Conservation (phyloP, 2,888 invertebrate genomes). For the Eupithecia inturbata region DNA sequence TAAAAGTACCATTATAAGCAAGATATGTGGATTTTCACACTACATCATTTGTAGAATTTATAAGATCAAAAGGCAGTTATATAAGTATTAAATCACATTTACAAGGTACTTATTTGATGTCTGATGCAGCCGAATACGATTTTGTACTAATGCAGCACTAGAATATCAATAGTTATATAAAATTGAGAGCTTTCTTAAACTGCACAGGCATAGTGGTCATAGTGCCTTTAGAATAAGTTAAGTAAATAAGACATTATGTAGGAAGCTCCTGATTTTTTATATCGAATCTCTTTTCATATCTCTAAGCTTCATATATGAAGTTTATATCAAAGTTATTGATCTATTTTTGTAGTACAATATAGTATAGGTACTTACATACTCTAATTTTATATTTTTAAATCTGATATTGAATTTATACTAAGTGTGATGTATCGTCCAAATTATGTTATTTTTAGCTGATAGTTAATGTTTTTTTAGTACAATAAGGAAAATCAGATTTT, state of each 20-base stretch:
- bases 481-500: neutral
- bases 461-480: neutral
- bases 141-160: neutral
- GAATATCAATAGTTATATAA: neutral
- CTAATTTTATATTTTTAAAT: neutral
- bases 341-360: neutral
- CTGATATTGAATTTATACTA: neutral
- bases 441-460: neutral
- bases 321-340: neutral
- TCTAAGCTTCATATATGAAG: neutral
- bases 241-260: conserved; percentile 1
- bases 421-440: neutral
- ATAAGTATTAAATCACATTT: neutral
- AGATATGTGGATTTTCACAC: neutral
- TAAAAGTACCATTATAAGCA: neutral
- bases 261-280: neutral
- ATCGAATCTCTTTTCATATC: neutral
- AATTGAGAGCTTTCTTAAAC: neutral
- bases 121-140: neutral
- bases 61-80: neutral
- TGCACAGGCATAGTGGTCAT: neutral
- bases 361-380: neutral
- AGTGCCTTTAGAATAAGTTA: neutral
- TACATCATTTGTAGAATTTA: neutral
- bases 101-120: neutral